phyloP scores from a whole-genome alignment of 2,888 invertebrate species.

The Amitus sp. region DNA sequence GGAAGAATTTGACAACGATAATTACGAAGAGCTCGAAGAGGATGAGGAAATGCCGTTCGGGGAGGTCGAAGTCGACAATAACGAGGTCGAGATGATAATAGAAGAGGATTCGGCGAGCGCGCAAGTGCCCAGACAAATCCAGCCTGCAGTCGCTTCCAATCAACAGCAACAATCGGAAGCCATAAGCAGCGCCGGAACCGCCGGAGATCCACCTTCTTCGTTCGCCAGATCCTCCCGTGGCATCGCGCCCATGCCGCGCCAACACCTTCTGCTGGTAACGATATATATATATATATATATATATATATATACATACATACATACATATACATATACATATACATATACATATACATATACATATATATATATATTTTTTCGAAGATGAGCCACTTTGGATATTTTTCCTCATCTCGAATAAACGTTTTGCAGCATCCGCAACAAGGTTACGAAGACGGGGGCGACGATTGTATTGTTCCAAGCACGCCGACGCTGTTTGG shows the following conservation, averaged over 20 bases:
- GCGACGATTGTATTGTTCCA: slow-evolving; percentile 86
- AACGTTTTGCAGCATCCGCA: slow-evolving; percentile 65
- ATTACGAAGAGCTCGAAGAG: slow-evolving; percentile 63
- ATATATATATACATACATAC: too few relatives aligned
- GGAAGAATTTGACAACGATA: slow-evolving; percentile 68
- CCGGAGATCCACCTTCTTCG: slow-evolving; percentile 59
- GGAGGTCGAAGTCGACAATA: slow-evolving; percentile 70
- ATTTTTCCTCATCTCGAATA: too few relatives aligned
- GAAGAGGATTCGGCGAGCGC: slow-evolving; percentile 70
- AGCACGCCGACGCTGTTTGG: slow-evolving; percentile 89
- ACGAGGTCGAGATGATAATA: slow-evolving; percentile 71
- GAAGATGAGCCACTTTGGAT: too few relatives aligned
- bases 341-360: too few relatives aligned
- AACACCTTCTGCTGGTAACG: slow-evolving; percentile 65
- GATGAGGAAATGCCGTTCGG: slow-evolving; percentile 61
- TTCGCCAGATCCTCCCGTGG: slow-evolving; percentile 62
- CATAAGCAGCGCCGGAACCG: slow-evolving; percentile 74
- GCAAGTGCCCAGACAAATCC: slow-evolving; percentile 72
- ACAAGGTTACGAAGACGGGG: slow-evolving; percentile 73
- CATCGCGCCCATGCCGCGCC: slow-evolving; percentile 68
- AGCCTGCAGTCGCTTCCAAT: slow-evolving; percentile 64
- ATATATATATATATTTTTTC: too few relatives aligned
- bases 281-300: too few relatives aligned
- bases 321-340: too few relatives aligned
- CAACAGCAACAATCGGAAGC: slow-evolving; percentile 74